A percentile compares a stretch with the other conserved stretches of the same genome.
These are phyloP conservation scores for Anhinga rufa DNA, from an alignment of 2,113 vertebrate genomes.

Conservation along the genomic window DNA sequence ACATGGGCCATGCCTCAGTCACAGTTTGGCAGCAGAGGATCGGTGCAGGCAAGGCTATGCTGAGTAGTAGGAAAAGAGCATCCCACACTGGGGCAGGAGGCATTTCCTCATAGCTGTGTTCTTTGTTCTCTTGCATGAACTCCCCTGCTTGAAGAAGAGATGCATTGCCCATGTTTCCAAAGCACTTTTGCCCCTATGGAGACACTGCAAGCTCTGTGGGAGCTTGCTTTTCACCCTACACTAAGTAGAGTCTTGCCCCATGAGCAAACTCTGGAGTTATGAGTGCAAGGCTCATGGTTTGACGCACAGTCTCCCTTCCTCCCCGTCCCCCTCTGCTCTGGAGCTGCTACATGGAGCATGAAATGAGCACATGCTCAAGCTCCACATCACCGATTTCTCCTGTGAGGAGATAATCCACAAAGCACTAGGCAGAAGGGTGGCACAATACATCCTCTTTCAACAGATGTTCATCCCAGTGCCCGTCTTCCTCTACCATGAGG, in stretches of 20 bases:
- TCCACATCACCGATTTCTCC: background rate
- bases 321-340: background rate
- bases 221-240: background rate
- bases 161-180: background rate
- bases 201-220: background rate
- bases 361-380: background rate
- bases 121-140: background rate
- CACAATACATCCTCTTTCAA: background rate
- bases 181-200: background rate
- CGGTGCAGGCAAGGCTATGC: background rate
- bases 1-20: background rate
- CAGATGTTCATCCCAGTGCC: background rate
- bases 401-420: background rate
- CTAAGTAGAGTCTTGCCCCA: background rate
- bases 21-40: background rate
- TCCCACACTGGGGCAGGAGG: background rate
- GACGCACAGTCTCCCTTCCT: background rate
- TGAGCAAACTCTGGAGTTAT: background rate
- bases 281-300: background rate
- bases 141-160: background rate
- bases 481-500: background rate
- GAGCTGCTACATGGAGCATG: background rate
- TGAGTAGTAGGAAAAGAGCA: background rate
- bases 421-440: background rate
- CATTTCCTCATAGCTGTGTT: background rate